A percentile compares a stretch with the other conserved stretches of the same genome.
Evolutionary conservation across 2,797 vertebrate genomes (phyloP).

Genomic region (Hozukius guyotensis): DNA sequence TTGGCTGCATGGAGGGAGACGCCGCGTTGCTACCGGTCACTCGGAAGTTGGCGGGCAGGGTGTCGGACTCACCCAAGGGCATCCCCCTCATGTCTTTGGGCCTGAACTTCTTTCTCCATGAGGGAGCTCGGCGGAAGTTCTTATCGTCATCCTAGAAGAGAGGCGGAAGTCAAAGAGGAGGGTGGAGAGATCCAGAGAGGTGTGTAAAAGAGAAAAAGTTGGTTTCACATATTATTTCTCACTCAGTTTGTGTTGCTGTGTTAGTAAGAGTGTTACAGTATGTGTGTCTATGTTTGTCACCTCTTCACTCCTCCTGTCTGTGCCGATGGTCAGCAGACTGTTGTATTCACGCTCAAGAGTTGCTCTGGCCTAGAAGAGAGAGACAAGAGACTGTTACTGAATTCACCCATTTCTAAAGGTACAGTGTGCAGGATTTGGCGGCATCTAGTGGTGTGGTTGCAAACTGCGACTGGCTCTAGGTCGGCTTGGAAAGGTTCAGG

Average conservation of each 20-base stretch:
- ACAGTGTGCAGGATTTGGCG: background rate
- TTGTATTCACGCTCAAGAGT: conserved; percentile 93
- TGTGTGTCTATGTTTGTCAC: conserved; percentile 73
- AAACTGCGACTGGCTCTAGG: too few species aligned
- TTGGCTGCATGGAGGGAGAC: conserved; percentile 93
- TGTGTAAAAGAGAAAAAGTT: background rate
- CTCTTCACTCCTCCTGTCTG: conserved; percentile 92
- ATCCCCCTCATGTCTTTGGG: conserved; percentile 95
- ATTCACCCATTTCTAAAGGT: background rate
- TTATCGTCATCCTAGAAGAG: conserved; percentile 92
- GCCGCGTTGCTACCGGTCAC: conserved; percentile 88
- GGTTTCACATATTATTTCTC: background rate
- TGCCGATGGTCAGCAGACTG: conserved; percentile 90
- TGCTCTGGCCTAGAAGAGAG: conserved; percentile 85
- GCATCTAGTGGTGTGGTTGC: background rate
- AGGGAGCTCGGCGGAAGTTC: conserved; percentile 95
- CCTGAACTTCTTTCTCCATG: conserved; percentile 98
- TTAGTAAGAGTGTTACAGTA: background rate
- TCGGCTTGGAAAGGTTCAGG: too few species aligned
- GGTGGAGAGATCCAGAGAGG: background rate
- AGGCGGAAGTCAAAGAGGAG: background rate
- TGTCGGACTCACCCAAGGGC: conserved; percentile 91
- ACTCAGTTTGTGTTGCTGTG: background rate
- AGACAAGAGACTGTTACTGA: background rate
- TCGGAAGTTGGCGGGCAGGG: conserved; percentile 95